phyloP scores from a whole-genome alignment of 1,140 invertebrate genomes.

The Centruroides vittatus region DNA sequence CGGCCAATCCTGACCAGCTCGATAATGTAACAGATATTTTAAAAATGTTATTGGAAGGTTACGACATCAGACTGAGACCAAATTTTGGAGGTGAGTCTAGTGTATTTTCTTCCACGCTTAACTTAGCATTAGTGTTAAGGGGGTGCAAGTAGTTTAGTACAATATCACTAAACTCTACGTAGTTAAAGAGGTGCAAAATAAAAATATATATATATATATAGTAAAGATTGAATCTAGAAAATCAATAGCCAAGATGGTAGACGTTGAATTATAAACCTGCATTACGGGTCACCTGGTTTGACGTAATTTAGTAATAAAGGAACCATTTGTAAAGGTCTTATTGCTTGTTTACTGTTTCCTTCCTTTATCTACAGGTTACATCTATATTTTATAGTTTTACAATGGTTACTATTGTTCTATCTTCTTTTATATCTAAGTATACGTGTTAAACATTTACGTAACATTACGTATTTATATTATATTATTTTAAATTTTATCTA shows the following conservation, averaged over 20 bases:
- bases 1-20: conserved; percentile 12
- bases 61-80: conserved; percentile 84
- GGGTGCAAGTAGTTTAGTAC: too few relatives aligned
- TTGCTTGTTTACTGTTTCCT: background rate
- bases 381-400: too few relatives aligned
- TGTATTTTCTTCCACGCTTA: background rate
- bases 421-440: too few relatives aligned
- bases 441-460: too few relatives aligned
- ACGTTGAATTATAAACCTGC: background rate
- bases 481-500: background rate
- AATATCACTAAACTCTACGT: too few relatives aligned
- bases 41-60: conserved; percentile 78
- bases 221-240: too few relatives aligned
- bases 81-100: conserved; percentile 78
- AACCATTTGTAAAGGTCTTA: background rate
- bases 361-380: too few relatives aligned
- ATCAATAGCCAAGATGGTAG: too few relatives aligned
- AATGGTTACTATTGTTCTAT: too few relatives aligned
- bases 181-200: too few relatives aligned
- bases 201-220: too few relatives aligned
- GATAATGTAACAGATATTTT: conserved; percentile 23
- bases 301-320: background rate
- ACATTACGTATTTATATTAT: background rate
- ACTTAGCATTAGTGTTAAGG: too few relatives aligned
- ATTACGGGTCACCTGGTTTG: background rate